Evolutionary conservation across 2,113 vertebrate species (phyloP), one percentile per base, ranked within the genome.

Genomic region (Orientallactaga bullata): DNA sequence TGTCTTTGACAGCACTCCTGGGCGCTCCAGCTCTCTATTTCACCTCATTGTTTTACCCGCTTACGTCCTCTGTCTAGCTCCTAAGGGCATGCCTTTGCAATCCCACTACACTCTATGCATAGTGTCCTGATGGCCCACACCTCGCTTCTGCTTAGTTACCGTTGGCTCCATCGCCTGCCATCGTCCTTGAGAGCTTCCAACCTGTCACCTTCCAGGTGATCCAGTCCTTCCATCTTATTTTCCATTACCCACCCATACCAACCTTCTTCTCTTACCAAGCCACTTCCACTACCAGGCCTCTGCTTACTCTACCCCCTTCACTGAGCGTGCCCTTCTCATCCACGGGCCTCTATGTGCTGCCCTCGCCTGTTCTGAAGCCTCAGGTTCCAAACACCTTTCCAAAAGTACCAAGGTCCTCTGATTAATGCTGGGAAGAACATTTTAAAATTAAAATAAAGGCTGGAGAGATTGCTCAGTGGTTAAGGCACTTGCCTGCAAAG

Each of bases 61-160:
- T 9, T 72, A 23, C 80, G 74, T 83, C 88, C 89, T 88, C 73
- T 82, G 47, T 32, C 60, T 83, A 35, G 47, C 11, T 90, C 85
- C 63, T 51, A 24, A 28, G 63, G n/a, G 65, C 51, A 16, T 47
- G 58, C 68, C 7, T 85, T 74, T 78, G 30, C 18, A 71, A 1
- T 55, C 6, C 35, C 39, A 5, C 6, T 47, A 72, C 84, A 30
- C 21, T 58, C 21, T 58, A 2, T 89, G 32, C 23, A 7, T 13
- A 30, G 6, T n/a, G 65, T 69, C 30, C 30, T 2, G 5, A 39
- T 74, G 87, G 65, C 42, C 63, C 9, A 72, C 37, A 15, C 58
- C 35, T 68, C 60, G 35, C 47, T 8, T 37, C 23, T 80, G 51
- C 72, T 91, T 32, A n/a, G 47, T 37, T 81, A 32, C 32, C 28